These are phyloP conservation scores for Copsychus sechellarum DNA, from an alignment of 2,113 vertebrate species.

Conservation along the genomic window DNA sequence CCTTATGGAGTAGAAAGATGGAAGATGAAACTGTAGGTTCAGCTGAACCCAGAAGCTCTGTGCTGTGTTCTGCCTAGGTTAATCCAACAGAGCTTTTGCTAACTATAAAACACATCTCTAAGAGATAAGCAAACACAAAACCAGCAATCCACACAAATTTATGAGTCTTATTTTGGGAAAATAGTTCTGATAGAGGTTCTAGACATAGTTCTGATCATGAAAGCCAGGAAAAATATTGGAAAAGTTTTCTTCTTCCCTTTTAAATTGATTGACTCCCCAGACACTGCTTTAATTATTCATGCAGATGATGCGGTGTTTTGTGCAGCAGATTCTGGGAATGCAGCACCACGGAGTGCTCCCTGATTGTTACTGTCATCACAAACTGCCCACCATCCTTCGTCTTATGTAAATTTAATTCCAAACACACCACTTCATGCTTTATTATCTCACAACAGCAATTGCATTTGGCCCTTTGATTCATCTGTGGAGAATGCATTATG, in stretches of 20 bases:
- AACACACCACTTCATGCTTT: constrained; percentile 76
- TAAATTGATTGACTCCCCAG: constrained; percentile 41
- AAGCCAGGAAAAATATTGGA: neutral
- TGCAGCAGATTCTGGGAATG: constrained; percentile 28
- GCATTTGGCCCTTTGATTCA: constrained; percentile 78
- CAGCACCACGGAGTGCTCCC: neutral
- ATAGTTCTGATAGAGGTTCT: neutral
- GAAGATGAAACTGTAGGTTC: neutral
- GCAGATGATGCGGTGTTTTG: neutral
- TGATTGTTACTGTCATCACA: constrained; percentile 52
- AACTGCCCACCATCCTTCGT: constrained; percentile 71
- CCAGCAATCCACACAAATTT: neutral
- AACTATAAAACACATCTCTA: neutral
- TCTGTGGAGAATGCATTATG: constrained; percentile 81
- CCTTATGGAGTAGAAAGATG: neutral
- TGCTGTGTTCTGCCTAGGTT: neutral
- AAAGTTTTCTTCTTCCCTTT: constrained; percentile 28
- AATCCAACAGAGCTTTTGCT: neutral
- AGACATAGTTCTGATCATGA: neutral
- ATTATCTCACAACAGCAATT: constrained; percentile 77
- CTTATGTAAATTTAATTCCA: constrained; percentile 79
- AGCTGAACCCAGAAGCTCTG: neutral
- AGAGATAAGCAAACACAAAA: neutral
- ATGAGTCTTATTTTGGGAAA: neutral
- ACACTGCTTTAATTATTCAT: constrained; percentile 48